Evolutionary conservation across 1,140 invertebrate genomes (phyloP), one percentile per base, ranked within the genome.

Genomic region (Vanessa atalanta): DNA sequence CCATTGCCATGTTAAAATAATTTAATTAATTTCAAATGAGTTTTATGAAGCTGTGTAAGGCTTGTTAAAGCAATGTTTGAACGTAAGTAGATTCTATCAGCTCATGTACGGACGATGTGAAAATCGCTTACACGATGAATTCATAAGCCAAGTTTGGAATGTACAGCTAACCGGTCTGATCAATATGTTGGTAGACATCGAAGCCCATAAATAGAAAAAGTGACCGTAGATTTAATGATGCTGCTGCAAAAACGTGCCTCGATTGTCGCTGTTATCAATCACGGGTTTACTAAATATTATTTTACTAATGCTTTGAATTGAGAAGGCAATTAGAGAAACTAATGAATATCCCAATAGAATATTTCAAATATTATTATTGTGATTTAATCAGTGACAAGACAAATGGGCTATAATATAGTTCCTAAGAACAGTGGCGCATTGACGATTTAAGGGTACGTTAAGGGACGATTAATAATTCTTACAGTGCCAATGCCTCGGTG

Each of bases 121-220:
- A 88, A 86, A 84, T 86, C 77, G 73, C 73, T 82, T 74, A 76
- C 72, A 80, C 76, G 80, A 86, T 82, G 82, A 85, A 84, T 86
- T 84, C 77, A 84, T 81, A 83, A 80, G 72, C 77, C 72, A 60
- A 75, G 76, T 83, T 79, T 78, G 77, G 76, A 78, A 65, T 73
- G 70, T 71, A 79, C 72, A 68, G 72, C 65, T 64, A 81, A 87
- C 87, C 85, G 83, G 86, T 89, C 77, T 72, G 74, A 89, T 89
- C 85, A 88, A 90, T 89, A 91, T 82, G 83, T 79, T 81, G 83
- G 84, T 78, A 84, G 84, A 86, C 82, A 86, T 78, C 82, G 67
- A 72, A 78, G 80, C 85, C 88, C 88, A 89, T 89, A 88, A 87
- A 86, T 87, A 91, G 86, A 85, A 88, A 84, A 84, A 87, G 73